phyloP scores from a whole-genome alignment of 2,797 vertebrate genomes.

The Lates japonicus region DNA sequence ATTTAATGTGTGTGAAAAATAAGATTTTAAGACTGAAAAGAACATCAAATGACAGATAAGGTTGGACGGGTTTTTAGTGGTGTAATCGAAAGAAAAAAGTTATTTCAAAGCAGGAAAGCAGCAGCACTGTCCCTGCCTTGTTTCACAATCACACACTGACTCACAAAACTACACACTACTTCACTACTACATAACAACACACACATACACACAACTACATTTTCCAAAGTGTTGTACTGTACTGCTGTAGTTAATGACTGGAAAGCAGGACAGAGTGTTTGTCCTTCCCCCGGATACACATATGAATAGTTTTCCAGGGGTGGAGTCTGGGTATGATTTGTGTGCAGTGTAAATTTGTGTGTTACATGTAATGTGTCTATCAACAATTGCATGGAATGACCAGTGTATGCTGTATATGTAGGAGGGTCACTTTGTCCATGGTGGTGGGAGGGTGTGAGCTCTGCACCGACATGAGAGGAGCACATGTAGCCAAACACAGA shows the following conservation, averaged over 20 bases:
- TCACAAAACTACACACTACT: slow-evolving; percentile 57
- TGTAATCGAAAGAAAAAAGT: slow-evolving; percentile 48
- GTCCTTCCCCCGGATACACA: slow-evolving; percentile 41
- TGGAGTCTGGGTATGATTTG: slow-evolving; percentile 11
- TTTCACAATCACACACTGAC: slow-evolving; percentile 50
- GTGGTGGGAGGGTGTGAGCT: slow-evolving; percentile 45
- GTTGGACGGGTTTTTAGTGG: slow-evolving; percentile 39
- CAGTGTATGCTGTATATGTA: slow-evolving; percentile 30
- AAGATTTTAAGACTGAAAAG: slow-evolving; percentile 77
- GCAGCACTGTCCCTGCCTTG: slow-evolving; percentile 57
- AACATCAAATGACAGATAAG: slow-evolving; percentile 53
- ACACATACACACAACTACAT: slow-evolving; percentile 55
- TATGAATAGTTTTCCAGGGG: slow-evolving; percentile 39
- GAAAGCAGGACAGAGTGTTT: slow-evolving; percentile 53
- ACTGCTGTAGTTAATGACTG: slow-evolving; percentile 43
- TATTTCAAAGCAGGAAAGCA: slow-evolving; percentile 71
- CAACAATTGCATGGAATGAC: slow-evolving; percentile 32
- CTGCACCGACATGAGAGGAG: slow-evolving; percentile 65
- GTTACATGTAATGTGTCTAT: slow-evolving; percentile 14
- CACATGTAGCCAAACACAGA: slow-evolving; percentile 71
- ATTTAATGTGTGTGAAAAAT: slow-evolving; percentile 12
- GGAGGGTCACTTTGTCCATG: slow-evolving; percentile 51
- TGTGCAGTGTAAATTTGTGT: slow-evolving; percentile 23
- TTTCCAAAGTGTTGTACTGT: slow-evolving; percentile 38
- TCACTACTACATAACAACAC: slow-evolving; percentile 38